Evolutionary conservation across 1,140 invertebrate species (phyloP).

Genomic region (Drosophila obscura): DNA sequence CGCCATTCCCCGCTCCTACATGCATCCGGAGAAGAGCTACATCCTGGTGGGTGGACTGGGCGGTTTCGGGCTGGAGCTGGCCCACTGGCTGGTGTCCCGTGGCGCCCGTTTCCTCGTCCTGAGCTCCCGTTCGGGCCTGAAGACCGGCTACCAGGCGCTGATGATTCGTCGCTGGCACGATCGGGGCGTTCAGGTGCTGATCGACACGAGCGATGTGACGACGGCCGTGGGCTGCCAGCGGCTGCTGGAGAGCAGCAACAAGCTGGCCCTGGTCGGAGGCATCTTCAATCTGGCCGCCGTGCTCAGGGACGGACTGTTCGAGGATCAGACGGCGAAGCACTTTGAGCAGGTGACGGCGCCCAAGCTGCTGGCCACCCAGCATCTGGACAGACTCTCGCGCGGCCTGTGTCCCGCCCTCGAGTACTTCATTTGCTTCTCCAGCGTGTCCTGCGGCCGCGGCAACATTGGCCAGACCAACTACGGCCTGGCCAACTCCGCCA

Average conservation of each 20-base stretch:
- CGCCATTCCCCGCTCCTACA: conserved; percentile 93
- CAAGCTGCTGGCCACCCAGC: conserved; percentile 92
- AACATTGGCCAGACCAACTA: conserved; percentile 98
- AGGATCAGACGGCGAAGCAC: conserved; percentile 92
- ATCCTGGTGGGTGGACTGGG: conserved; percentile 95
- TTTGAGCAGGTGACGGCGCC: conserved; percentile 91
- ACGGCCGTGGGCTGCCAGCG: conserved; percentile 88
- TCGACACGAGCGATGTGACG: conserved; percentile 88
- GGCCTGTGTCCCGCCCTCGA: conserved; percentile 91
- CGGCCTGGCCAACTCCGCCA: conserved; percentile 96
- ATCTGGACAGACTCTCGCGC: conserved; percentile 90
- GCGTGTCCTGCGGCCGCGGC: conserved; percentile 96
- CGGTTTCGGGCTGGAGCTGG: conserved; percentile 97
- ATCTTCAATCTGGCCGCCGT: conserved; percentile 98
- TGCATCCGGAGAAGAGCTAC: conserved; percentile 94
- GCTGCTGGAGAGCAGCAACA: conserved; percentile 88
- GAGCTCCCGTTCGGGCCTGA: conserved; percentile 93
- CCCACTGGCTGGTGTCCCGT: conserved; percentile 93
- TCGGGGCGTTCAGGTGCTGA: conserved; percentile 88
- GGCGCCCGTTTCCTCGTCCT: conserved; percentile 93
- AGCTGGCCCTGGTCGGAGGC: conserved; percentile 93
- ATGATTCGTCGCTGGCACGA: conserved; percentile 91
- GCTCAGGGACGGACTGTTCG: conserved; percentile 93
- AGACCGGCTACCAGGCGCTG: conserved; percentile 93
- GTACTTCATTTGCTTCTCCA: conserved; percentile 97